These are phyloP conservation scores for Zygogramma bicolorata DNA, from an alignment of 2,888 invertebrate genomes.

Conservation along the genomic window DNA sequence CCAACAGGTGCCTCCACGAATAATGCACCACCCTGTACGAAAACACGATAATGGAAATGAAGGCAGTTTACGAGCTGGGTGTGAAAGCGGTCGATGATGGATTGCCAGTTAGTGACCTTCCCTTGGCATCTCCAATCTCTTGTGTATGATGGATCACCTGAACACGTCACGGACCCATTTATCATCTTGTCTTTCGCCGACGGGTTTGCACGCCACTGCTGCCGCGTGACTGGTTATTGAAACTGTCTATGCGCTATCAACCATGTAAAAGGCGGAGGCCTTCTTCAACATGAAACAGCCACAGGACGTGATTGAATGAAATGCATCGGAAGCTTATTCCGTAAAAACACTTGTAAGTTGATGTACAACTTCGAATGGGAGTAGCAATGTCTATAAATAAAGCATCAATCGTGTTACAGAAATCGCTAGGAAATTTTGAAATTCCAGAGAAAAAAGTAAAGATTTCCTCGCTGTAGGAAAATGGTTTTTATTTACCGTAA, in stretches of 20 bases:
- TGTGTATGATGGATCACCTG: slow-evolving; percentile 67
- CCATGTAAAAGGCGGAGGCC: not conserved
- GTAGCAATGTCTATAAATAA: too few relatives aligned
- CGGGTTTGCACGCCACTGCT: slow-evolving; percentile 52
- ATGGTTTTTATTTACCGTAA: too few relatives aligned
- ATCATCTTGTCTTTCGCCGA: slow-evolving; percentile 61
- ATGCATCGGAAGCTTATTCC: not conserved
- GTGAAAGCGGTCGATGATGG: slow-evolving; percentile 59
- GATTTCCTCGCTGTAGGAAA: too few relatives aligned
- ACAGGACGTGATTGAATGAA: not conserved
- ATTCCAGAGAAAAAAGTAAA: too few relatives aligned
- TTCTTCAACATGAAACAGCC: not conserved
- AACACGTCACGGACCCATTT: slow-evolving; percentile 65
- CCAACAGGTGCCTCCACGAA: not conserved
- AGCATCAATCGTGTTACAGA: too few relatives aligned
- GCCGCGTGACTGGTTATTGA: slow-evolving; percentile 13
- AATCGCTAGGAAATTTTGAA: too few relatives aligned
- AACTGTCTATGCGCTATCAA: slow-evolving; percentile 18
- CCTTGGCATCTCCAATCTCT: slow-evolving; percentile 66
- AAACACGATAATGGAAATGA: slow-evolving; percentile 44
- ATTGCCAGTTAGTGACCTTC: slow-evolving; percentile 64
- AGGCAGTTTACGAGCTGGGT: slow-evolving; percentile 51
- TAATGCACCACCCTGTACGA: slow-evolving; percentile 24
- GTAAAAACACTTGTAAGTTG: not conserved
- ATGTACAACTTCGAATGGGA: not conserved